A percentile compares a stretch with the other conserved stretches of the same genome.
Evolutionary conservation across 2,113 vertebrate genomes (phyloP).

Genomic region (Dryoscopus gambensis): DNA sequence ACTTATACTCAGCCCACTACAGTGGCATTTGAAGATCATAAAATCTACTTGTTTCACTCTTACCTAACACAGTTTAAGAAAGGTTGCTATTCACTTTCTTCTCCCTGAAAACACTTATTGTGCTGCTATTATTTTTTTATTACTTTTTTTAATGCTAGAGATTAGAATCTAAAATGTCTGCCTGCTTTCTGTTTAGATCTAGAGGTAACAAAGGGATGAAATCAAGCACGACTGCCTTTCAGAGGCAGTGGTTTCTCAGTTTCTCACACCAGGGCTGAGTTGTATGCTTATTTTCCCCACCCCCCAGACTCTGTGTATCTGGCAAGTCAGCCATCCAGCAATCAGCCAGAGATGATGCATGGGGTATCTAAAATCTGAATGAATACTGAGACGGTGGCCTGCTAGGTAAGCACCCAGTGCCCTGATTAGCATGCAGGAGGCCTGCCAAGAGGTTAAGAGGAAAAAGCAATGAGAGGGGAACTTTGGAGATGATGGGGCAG

Average conservation of each 20-base stretch:
- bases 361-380: neutral
- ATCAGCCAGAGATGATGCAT: neutral
- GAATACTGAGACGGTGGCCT: neutral
- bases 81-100: neutral
- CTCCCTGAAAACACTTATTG: neutral
- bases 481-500: neutral
- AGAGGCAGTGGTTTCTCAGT: neutral
- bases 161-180: neutral
- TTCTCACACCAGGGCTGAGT: neutral
- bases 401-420: neutral
- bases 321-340: neutral
- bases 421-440: neutral
- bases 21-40: neutral
- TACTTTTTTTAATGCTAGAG: neutral
- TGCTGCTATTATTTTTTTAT: neutral
- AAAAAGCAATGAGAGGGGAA: neutral
- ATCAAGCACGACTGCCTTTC: neutral
- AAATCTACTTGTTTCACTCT: neutral
- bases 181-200: neutral
- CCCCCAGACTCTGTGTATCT: neutral
- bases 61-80: neutral
- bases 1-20: neutral
- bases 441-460: neutral
- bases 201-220: neutral
- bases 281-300: neutral